Evolutionary conservation across 2,888 invertebrate genomes (phyloP).

Genomic region (Caenorhabditis imperialis): DNA sequence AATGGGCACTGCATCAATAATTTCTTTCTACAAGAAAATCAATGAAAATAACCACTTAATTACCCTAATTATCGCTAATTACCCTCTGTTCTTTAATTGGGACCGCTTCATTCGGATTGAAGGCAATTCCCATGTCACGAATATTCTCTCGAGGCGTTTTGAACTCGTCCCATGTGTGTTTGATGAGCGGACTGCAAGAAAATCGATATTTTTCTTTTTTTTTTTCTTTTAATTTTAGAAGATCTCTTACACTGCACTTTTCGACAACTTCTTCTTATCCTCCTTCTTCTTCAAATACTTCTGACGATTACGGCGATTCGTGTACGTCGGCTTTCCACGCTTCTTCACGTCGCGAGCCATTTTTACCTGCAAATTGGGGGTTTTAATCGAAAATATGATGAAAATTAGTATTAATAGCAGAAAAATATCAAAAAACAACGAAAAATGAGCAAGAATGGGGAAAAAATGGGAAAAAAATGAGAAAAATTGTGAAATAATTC

Average conservation of each 20-base stretch:
- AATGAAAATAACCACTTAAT: constrained; percentile 21
- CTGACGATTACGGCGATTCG: constrained; percentile 46
- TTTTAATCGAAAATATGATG: no score
- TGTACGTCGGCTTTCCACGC: constrained; percentile 47
- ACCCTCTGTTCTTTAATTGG: constrained; percentile 54
- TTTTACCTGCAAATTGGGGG: no score
- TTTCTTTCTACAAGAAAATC: constrained; percentile 50
- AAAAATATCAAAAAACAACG: constrained; percentile 5
- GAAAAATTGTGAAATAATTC: constrained; percentile 15
- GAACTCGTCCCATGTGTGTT: constrained; percentile 62
- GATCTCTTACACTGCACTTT: constrained; percentile 42
- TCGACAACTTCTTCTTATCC: constrained; percentile 47
- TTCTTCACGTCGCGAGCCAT: constrained; percentile 62
- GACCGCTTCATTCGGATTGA: constrained; percentile 66
- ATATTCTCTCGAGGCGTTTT: constrained; percentile 62
- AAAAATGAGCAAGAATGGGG: background rate
- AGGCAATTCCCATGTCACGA: constrained; percentile 63
- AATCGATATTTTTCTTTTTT: background rate
- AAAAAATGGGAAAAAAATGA: constrained; percentile 5
- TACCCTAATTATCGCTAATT: no score
- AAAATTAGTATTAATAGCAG: no score
- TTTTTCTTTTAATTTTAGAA: no score
- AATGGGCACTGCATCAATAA: constrained; percentile 59
- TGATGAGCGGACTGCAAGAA: constrained; percentile 59
- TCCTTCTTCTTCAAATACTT: constrained; percentile 48